Percentiles rank a stretch among this genome's conserved stretches.
Conservation (phyloP, 1,140 invertebrate genomes). For the Marisa cornuarietis region DNA sequence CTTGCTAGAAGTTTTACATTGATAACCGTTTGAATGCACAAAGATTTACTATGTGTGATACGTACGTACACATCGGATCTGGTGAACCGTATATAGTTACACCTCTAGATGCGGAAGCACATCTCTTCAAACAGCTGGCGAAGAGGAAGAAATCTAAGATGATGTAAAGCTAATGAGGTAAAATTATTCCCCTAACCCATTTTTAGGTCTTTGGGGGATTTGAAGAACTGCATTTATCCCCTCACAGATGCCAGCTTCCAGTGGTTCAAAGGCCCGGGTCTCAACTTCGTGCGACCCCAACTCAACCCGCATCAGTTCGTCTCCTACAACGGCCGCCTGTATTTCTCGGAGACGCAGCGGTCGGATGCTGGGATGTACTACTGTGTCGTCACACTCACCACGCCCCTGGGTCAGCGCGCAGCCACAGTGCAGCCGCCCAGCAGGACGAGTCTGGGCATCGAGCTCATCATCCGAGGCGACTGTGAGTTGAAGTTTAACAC, state of each 20-base stretch:
- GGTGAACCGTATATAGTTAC: neutral
- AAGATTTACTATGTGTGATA: too few species aligned
- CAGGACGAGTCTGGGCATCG: constrained; percentile 38
- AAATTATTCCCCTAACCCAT: neutral
- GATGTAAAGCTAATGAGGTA: too few species aligned
- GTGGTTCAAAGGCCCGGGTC: constrained; percentile 42
- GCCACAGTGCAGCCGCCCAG: constrained; percentile 31
- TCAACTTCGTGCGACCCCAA: constrained; percentile 42
- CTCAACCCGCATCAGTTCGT: constrained; percentile 46
- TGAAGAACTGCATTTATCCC: too few species aligned
- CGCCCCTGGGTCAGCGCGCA: constrained; percentile 20
- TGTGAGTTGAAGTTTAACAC: constrained; percentile 28
- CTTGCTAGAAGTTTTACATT: neutral
- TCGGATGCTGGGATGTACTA: constrained; percentile 32
- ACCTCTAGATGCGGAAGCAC: neutral
- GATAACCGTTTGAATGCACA: too few species aligned
- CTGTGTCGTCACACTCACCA: constrained; percentile 39
- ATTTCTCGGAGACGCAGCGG: constrained; percentile 44
- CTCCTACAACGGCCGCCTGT: constrained; percentile 47
- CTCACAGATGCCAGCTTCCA: constrained; percentile 39
- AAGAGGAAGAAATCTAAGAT: neutral
- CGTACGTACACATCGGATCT: too few species aligned
- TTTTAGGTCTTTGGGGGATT: neutral
- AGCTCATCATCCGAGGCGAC: constrained; percentile 34
- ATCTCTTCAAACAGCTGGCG: neutral